A percentile compares a stretch with the other conserved stretches of the same genome.
These are phyloP conservation scores for Rhagologus leucostigma DNA, from an alignment of 2,113 vertebrate genomes.

Conservation along the genomic window DNA sequence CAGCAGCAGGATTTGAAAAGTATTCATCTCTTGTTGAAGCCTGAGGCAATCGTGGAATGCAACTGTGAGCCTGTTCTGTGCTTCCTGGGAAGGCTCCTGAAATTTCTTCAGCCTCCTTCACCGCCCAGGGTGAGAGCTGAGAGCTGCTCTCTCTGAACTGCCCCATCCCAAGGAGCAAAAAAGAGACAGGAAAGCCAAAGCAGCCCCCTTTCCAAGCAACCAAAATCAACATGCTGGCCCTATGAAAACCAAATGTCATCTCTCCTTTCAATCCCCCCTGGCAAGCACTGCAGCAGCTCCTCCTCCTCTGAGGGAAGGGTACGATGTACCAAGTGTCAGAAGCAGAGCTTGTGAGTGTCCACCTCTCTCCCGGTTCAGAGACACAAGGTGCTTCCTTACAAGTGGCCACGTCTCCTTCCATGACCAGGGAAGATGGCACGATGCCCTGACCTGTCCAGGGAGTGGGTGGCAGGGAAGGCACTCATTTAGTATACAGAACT, in stretches of 20 bases:
- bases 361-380: neutral
- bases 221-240: neutral
- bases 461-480: neutral
- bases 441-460: neutral
- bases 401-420: rapidly evolving
- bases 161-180: neutral
- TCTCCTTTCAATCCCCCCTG: neutral
- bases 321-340: neutral
- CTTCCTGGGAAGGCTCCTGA: neutral
- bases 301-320: neutral
- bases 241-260: neutral
- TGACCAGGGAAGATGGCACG: rapidly evolving
- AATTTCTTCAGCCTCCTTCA: neutral
- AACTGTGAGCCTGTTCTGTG: neutral
- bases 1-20: neutral
- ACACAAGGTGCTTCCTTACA: neutral
- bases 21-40: neutral
- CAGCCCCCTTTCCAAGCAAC: neutral
- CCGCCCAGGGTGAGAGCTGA: neutral
- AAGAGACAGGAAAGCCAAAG: neutral
- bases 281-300: neutral
- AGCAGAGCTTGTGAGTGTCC: neutral
- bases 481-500: neutral
- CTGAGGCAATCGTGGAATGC: neutral
- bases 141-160: neutral